Conservation (phyloP, 2,888 invertebrate species). For the Leptinotarsa peninsularis region DNA sequence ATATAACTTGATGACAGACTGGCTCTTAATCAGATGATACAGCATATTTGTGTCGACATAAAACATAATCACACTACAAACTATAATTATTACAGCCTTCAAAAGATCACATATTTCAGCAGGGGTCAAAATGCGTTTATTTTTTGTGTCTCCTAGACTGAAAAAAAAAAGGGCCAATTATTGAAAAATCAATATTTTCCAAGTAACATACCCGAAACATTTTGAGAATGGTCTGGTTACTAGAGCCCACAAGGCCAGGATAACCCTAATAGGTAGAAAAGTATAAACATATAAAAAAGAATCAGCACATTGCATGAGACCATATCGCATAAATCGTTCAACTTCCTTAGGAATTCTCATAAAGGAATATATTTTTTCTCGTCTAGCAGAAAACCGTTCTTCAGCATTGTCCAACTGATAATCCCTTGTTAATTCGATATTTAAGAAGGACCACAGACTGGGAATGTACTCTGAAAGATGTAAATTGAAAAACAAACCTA, state of each 20-base stretch:
- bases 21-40: conserved; percentile 97
- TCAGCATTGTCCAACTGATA: conserved; percentile 96
- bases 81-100: conserved; percentile 88
- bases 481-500: conserved; percentile 29
- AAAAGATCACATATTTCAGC: conserved; percentile 96
- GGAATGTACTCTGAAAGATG: conserved; percentile 57
- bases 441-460: conserved; percentile 77
- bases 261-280: conserved; percentile 92
- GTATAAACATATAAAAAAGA: conserved; percentile 98
- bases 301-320: conserved; percentile 95
- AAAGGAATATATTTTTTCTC: conserved; percentile 97
- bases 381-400: conserved; percentile 90
- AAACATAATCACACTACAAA: conserved; percentile 86
- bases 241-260: conserved; percentile 87
- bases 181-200: not conserved
- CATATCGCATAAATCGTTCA: conserved; percentile 93
- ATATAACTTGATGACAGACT: conserved; percentile 98
- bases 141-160: conserved; percentile 61
- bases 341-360: conserved; percentile 94
- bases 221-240: conserved; percentile 78
- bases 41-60: conserved; percentile 97
- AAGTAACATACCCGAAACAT: conserved; percentile 76
- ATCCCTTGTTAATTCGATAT: conserved; percentile 90
- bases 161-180: conserved; percentile 37
- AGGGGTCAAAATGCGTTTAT: conserved; percentile 78